Conservation (phyloP, 2,888 invertebrate genomes). For the Cacoxenus indagator region DNA sequence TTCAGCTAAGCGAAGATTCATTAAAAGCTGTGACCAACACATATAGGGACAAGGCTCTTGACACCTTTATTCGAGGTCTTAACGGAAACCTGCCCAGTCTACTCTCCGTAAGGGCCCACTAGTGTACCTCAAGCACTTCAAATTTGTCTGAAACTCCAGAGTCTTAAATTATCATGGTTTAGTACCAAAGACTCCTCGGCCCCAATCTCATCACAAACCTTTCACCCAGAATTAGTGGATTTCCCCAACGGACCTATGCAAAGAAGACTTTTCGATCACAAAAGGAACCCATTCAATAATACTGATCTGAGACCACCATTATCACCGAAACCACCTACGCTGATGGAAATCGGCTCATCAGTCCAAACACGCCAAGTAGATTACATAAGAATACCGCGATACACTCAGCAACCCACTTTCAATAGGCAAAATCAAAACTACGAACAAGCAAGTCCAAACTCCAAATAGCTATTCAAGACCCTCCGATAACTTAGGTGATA, state of each 20-base stretch:
- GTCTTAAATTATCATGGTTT: not conserved
- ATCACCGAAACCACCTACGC: not conserved
- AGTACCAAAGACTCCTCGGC: not conserved
- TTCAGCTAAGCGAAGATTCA: not conserved
- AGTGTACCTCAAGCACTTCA: not conserved
- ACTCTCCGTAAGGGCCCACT: not conserved
- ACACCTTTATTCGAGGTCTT: not conserved
- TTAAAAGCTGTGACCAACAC: not conserved
- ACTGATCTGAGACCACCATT: not conserved
- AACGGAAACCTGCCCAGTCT: not conserved
- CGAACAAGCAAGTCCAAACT: not conserved
- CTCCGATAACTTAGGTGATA: not conserved
- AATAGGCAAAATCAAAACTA: not conserved
- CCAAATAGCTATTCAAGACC: not conserved
- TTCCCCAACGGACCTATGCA: not conserved
- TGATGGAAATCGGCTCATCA: not conserved
- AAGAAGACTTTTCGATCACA: no score
- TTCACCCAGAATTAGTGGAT: not conserved
- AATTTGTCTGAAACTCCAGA: not conserved
- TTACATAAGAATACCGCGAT: not conserved
- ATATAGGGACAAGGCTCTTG: not conserved
- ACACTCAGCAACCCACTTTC: not conserved
- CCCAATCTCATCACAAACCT: not conserved
- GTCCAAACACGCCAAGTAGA: not conserved
- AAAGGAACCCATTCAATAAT: not conserved